These are phyloP conservation scores for Trichechus manatus DNA, from an alignment of 2,113 vertebrate species.

Conservation along the genomic window DNA sequence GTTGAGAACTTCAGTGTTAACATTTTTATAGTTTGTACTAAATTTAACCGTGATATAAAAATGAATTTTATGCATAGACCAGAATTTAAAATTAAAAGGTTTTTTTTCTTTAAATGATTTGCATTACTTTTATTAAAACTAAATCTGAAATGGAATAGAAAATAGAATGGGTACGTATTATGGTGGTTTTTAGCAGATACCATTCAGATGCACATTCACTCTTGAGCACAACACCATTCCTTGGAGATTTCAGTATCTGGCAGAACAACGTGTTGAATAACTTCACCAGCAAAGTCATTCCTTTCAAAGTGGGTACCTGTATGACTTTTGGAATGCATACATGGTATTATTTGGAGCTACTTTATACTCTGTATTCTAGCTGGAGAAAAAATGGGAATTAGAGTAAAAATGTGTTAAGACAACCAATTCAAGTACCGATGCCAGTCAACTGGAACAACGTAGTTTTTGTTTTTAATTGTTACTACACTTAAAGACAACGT, in stretches of 20 bases:
- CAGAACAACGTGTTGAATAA: background rate
- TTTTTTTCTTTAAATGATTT: slow-evolving; percentile 75
- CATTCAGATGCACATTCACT: background rate
- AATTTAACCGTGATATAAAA: slow-evolving; percentile 78
- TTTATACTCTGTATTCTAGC: background rate
- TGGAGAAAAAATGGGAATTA: background rate
- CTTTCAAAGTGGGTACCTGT: background rate
- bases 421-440: background rate
- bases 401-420: background rate
- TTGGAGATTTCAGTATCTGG: background rate
- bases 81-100: slow-evolving; percentile 85
- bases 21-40: slow-evolving; percentile 81
- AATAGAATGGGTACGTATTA: background rate
- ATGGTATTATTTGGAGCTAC: background rate
- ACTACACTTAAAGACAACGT: background rate
- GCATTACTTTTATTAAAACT: slow-evolving; percentile 78
- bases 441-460: background rate
- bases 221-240: background rate
- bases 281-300: background rate
- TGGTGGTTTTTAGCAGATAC: background rate
- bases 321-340: background rate
- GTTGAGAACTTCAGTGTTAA: slow-evolving; percentile 81
- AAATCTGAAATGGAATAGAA: slow-evolving; percentile 25
- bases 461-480: background rate
- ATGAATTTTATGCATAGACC: slow-evolving; percentile 84